These are phyloP conservation scores for Glyphotaelius pellucidus DNA, from an alignment of 2,888 invertebrate species.

Conservation along the genomic window DNA sequence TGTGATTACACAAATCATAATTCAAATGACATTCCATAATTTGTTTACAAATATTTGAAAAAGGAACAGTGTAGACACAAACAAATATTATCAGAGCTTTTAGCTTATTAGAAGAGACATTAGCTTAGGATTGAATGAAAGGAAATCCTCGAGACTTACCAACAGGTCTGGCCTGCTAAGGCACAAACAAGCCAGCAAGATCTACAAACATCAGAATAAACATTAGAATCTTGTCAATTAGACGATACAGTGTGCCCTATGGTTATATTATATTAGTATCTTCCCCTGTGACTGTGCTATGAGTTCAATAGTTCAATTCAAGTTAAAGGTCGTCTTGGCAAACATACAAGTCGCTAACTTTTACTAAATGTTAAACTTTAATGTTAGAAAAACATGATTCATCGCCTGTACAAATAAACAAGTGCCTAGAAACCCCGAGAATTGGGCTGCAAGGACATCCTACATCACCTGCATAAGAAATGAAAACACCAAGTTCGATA, in stretches of 20 bases:
- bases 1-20: slow-evolving; percentile 23
- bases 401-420: slow-evolving; percentile 40
- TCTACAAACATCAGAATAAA: slow-evolving; percentile 79
- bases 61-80: slow-evolving; percentile 46
- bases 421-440: slow-evolving; percentile 30
- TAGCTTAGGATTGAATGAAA: slow-evolving; percentile 49
- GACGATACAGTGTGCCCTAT: slow-evolving; percentile 36
- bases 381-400: slow-evolving; percentile 30
- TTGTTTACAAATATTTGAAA: slow-evolving; percentile 20
- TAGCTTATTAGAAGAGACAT: slow-evolving; percentile 48
- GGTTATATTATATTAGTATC: slow-evolving; percentile 3
- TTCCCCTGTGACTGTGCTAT: slow-evolving; percentile 34
- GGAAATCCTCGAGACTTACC: slow-evolving; percentile 78
- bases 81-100: slow-evolving; percentile 59
- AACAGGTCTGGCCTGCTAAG: slow-evolving; percentile 85
- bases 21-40: slow-evolving; percentile 3
- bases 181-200: slow-evolving; percentile 86
- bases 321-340: slow-evolving; percentile 56
- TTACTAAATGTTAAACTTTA: background rate
- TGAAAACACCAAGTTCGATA: slow-evolving; percentile 33
- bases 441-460: slow-evolving; percentile 29
- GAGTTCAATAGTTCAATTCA: slow-evolving; percentile 22
- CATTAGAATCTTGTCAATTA: slow-evolving; percentile 55
- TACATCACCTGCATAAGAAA: slow-evolving; percentile 38
- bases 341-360: slow-evolving; percentile 57